Base-by-base conservation (phyloP, 2,113 vertebrate species). In the Hyla sarda region DNA sequence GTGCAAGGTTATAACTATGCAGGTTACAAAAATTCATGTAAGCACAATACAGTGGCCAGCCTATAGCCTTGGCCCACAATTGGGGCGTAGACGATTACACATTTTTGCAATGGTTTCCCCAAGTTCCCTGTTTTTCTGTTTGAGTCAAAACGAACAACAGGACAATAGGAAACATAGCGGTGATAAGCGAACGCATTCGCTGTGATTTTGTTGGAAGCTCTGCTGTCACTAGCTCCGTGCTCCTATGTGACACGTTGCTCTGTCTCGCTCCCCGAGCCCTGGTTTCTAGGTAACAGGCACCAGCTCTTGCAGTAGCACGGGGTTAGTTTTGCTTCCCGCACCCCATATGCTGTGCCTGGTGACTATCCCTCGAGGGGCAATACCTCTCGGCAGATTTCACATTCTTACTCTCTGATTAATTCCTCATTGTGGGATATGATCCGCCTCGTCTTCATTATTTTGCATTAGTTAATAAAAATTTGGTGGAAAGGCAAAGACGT, bases 281-380 rank as follows among this genome's bases (percentile, higher is more conserved):
- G 93, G 96, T 96, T 97, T 93, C 95, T 93, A 96, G 96, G 96
- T 96, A 96, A 96, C 96, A 95, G 95, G 85, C 91, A 87, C 83
- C 95, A 95, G 91, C 93, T 88, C 94, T 95, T 95, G 93, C 94
- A 95, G 95, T 91, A 91, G 92, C 86, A 92, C 93, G 92, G 93
- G 94, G 92, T 92, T 93, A 95, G 94, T 91, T 94, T 87, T 89
- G 91, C 94, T 97, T 97, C 95, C 95, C 96, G 90, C 92, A 93
- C 95, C 96, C 97, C 98, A 99, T 99, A 98, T 99, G 97, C 95
- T 95, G 95, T 94, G 96, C 94, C 96, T 95, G 92, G 95, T 91
- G 93, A 93, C 56, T 89, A 93, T 94, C 98, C 96, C 98, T 83
- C 82, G 96, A 96, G 98, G 93, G 95, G 95, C 97, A 97, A 98